Evolutionary conservation across 2,113 vertebrate species (phyloP).

Genomic region (Megaceryle maxima): DNA sequence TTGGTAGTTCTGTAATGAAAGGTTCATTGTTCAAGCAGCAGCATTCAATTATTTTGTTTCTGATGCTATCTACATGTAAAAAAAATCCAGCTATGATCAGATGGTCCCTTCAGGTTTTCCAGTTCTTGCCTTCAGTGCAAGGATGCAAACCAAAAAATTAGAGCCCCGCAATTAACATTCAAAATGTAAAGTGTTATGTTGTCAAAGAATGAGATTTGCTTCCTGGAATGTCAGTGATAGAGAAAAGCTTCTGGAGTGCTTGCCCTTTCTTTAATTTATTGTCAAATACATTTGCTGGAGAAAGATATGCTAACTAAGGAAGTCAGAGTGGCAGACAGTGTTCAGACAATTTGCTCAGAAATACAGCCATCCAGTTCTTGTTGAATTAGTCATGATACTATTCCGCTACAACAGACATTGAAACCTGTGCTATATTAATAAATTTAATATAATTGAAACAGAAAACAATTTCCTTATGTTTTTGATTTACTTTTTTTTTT

Average conservation of each 20-base stretch:
- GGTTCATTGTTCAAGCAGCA: conserved; percentile 61
- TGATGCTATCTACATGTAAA: conserved; percentile 67
- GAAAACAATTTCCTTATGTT: background rate
- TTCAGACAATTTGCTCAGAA: background rate
- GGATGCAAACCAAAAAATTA: background rate
- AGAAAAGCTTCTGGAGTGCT: background rate
- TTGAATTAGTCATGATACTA: background rate
- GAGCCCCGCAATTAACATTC: background rate
- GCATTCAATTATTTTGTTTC: conserved; percentile 63
- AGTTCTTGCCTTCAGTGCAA: background rate
- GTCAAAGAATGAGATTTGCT: background rate
- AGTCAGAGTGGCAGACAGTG: background rate
- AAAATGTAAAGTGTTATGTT: background rate
- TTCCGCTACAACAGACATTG: background rate
- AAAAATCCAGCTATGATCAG: conserved; percentile 26
- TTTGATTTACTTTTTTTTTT: background rate
- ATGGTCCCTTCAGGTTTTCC: conserved; percentile 11
- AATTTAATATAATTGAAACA: background rate
- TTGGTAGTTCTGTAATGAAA: conserved; percentile 46
- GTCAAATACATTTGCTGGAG: background rate
- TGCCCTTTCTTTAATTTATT: background rate
- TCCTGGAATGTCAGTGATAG: background rate
- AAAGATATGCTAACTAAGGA: background rate
- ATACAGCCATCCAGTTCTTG: background rate
- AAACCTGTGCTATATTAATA: background rate